Percentiles rank a stretch among this genome's conserved stretches.
Evolutionary conservation across 2,113 vertebrate species (phyloP).

Genomic region (Macroglossus sobrinus): DNA sequence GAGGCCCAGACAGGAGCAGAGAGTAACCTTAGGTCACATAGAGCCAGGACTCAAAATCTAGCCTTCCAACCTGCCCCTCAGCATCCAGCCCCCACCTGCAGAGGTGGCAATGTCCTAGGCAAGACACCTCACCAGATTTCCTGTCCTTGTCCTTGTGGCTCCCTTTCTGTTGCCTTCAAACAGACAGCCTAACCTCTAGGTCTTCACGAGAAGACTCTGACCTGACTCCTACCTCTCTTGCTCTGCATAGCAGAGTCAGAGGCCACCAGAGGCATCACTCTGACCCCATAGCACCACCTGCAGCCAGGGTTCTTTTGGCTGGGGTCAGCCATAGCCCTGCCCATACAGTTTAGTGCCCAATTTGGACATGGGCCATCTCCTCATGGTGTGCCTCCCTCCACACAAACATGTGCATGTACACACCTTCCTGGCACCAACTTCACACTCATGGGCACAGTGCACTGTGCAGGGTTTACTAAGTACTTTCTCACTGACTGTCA

Average conservation of each 20-base stretch:
- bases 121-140: not conserved
- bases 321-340: not conserved
- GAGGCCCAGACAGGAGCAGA: not conserved
- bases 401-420: not conserved
- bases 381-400: not conserved
- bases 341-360: not conserved
- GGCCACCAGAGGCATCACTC: not conserved
- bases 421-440: not conserved
- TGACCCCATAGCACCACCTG: not conserved
- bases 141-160: not conserved
- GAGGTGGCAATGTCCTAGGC: not conserved
- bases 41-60: not conserved
- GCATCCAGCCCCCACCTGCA: not conserved
- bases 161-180: not conserved
- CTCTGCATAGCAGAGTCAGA: not conserved
- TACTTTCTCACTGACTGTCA: not conserved
- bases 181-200: fast-evolving
- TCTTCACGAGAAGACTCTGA: too few species aligned
- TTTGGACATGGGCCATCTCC: not conserved
- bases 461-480: not conserved
- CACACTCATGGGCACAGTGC: not conserved
- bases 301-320: not conserved
- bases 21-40: not conserved
- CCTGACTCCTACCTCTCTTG: not conserved
- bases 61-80: not conserved